Conservation (phyloP, 2,113 vertebrate genomes). For the Eulacestoma nigropectus region DNA sequence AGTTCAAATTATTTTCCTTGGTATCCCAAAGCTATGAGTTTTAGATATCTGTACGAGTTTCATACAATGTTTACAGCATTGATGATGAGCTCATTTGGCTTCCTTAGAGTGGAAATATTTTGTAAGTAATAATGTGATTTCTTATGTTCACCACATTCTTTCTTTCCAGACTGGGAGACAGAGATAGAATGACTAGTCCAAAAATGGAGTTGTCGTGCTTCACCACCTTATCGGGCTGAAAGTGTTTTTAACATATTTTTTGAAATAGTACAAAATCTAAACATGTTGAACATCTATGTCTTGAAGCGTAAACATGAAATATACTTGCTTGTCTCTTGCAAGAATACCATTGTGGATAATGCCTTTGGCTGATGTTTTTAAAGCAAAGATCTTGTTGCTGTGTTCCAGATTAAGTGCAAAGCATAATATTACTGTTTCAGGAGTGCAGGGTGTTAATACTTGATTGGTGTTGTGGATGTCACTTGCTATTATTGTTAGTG, state of each 20-base stretch:
- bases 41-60: background rate
- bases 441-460: slow-evolving; percentile 30
- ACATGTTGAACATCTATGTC: background rate
- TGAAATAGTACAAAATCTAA: background rate
- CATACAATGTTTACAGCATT: background rate
- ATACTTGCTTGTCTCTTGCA: slow-evolving; percentile 16
- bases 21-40: background rate
- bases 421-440: slow-evolving; percentile 49
- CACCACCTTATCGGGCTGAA: background rate
- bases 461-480: slow-evolving; percentile 48
- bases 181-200: background rate
- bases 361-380: slow-evolving; percentile 12
- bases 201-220: background rate
- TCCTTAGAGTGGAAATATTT: background rate
- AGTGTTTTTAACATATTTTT: background rate
- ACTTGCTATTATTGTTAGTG: slow-evolving; percentile 46
- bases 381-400: slow-evolving; percentile 15
- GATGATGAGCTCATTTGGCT: background rate
- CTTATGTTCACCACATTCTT: background rate
- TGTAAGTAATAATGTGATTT: background rate
- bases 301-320: background rate
- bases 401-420: slow-evolving; percentile 48
- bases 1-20: background rate
- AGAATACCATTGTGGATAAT: background rate
- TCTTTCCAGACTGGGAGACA: background rate